Percentiles rank a stretch among this genome's conserved stretches.
phyloP scores from a whole-genome alignment of 1,140 invertebrate species.

The Pogonomyrmex californicus region DNA sequence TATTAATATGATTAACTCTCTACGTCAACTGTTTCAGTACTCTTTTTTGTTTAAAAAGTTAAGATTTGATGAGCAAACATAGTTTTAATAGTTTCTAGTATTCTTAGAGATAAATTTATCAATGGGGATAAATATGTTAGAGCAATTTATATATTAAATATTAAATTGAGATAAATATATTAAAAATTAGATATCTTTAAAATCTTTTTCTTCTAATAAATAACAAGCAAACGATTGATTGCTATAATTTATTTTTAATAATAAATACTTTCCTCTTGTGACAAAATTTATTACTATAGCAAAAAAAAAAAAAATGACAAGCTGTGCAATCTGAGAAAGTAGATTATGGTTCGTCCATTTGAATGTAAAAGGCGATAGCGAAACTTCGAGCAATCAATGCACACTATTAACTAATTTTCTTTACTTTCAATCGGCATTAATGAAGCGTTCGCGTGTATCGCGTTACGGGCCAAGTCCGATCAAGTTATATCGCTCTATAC shows the following conservation, averaged over 20 bases:
- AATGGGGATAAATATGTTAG: background rate
- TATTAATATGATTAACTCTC: background rate
- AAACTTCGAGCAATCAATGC: conserved; percentile 16
- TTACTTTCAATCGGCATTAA: conserved; percentile 50
- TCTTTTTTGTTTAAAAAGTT: background rate
- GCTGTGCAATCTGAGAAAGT: background rate
- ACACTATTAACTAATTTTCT: conserved; percentile 39
- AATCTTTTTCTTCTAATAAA: no score
- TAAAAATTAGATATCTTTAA: background rate
- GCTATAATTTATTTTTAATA: background rate
- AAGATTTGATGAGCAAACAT: background rate
- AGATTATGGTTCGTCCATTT: background rate
- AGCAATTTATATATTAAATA: background rate
- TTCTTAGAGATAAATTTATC: background rate
- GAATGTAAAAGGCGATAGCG: conserved; percentile 20
- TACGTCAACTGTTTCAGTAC: background rate
- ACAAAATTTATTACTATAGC: background rate
- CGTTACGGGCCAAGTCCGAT: background rate
- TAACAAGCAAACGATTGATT: no score
- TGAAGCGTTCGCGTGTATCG: conserved; percentile 37
- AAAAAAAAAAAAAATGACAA: background rate
- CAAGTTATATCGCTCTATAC: background rate
- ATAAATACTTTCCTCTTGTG: background rate
- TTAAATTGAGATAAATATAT: background rate
- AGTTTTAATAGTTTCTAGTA: background rate